Conservation (phyloP, 1,140 invertebrate genomes). For the Ptiloglossa arizonensis region DNA sequence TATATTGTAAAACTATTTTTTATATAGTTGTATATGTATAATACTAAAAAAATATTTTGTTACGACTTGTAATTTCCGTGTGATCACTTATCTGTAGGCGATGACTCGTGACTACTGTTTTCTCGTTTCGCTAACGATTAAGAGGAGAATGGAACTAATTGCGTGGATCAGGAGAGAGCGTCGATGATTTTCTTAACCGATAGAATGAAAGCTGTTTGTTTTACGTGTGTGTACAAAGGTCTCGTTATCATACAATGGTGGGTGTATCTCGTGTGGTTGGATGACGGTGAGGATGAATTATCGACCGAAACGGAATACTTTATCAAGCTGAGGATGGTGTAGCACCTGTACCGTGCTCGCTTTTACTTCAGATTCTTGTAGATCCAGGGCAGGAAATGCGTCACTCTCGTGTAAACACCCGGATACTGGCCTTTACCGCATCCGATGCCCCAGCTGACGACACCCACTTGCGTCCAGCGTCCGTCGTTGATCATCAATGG, state of each 20-base stretch:
- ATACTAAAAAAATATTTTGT: slow-evolving; percentile 72
- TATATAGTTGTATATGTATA: slow-evolving; percentile 73
- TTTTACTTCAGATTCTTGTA: slow-evolving; percentile 85
- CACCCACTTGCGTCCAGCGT: slow-evolving; percentile 92
- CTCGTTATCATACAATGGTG: neutral
- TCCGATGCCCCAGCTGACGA: slow-evolving; percentile 96
- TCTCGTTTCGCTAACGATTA: neutral
- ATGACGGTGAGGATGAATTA: slow-evolving; percentile 6
- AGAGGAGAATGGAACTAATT: neutral
- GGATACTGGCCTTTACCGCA: slow-evolving; percentile 95
- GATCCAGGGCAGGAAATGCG: slow-evolving; percentile 91
- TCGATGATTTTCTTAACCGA: slow-evolving; percentile 4
- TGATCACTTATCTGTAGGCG: slow-evolving; percentile 17
- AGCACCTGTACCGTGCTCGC: neutral
- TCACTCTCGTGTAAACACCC: slow-evolving; percentile 92
- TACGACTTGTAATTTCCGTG: slow-evolving; percentile 52
- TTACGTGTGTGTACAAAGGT: slow-evolving; percentile 4
- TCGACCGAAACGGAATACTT: slow-evolving; percentile 13
- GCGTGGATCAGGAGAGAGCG: neutral
- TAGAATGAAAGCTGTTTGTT: neutral
- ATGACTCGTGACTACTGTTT: neutral
- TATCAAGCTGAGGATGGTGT: neutral
- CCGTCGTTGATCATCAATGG: slow-evolving; percentile 92
- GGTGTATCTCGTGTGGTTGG: neutral
- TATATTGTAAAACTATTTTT: slow-evolving; percentile 67